A percentile compares a stretch with the other conserved stretches of the same genome.
Evolutionary conservation across 2,797 vertebrate species (phyloP).

Genomic region (Galagoides demidoff): DNA sequence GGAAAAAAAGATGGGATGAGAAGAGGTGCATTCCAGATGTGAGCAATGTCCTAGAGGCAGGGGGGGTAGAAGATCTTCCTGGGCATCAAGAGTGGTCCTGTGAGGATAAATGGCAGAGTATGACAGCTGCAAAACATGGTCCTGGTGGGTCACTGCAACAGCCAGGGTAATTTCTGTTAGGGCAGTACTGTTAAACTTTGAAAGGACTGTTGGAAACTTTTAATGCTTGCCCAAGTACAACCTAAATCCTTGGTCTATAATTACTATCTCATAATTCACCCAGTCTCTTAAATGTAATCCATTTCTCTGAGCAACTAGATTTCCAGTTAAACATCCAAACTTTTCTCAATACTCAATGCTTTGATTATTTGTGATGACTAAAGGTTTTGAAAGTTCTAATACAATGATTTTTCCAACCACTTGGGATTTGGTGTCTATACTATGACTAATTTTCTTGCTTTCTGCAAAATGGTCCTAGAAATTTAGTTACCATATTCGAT

Average conservation of each 20-base stretch:
- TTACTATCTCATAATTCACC: constrained; percentile 20
- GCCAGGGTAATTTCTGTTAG: neutral
- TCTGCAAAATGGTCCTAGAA: constrained; percentile 47
- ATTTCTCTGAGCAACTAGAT: neutral
- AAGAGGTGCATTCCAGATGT: neutral
- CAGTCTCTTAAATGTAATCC: neutral
- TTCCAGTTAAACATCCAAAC: no score
- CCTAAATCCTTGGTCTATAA: neutral
- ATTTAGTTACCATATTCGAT: constrained; percentile 15
- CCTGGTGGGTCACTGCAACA: neutral
- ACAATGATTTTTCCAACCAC: neutral
- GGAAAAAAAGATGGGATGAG: neutral
- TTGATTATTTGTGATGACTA: neutral
- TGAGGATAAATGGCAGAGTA: neutral
- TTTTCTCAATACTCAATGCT: constrained; percentile 8
- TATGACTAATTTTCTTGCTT: constrained; percentile 24
- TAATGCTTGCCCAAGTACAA: neutral
- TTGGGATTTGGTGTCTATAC: neutral
- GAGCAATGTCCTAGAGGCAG: neutral
- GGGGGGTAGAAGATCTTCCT: neutral
- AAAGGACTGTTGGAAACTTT: constrained; percentile 17
- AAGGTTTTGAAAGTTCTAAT: neutral
- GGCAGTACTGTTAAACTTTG: neutral
- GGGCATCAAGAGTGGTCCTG: neutral
- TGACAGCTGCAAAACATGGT: neutral